Conservation (phyloP, 2,888 invertebrate species). For the Pandemis heparana region DNA sequence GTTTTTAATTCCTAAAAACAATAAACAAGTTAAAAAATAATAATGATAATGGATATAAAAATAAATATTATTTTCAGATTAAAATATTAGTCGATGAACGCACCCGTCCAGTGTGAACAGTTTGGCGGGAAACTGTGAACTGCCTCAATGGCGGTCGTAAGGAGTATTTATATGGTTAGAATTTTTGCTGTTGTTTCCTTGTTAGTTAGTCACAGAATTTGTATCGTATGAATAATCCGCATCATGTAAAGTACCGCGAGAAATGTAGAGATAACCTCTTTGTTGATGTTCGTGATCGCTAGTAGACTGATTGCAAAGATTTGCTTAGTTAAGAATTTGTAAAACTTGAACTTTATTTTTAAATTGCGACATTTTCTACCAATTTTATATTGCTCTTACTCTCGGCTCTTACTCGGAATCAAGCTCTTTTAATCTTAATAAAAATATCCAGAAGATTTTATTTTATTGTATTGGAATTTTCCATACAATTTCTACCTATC, state of each 20-base stretch:
- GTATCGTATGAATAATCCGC: constrained; percentile 25
- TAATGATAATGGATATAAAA: no score
- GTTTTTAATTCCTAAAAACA: constrained; percentile 16
- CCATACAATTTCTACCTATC: no score
- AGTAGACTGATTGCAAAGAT: neutral
- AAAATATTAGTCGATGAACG: constrained; percentile 35
- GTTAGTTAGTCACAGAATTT: constrained; percentile 29
- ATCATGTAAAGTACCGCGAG: constrained; percentile 33
- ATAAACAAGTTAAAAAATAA: neutral
- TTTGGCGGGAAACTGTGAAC: constrained; percentile 38
- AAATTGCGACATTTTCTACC: no score
- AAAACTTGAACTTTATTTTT: no score
- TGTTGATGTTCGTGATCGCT: constrained; percentile 9
- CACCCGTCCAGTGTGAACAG: constrained; percentile 41
- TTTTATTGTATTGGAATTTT: no score
- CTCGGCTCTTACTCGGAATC: no score
- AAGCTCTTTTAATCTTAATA: no score
- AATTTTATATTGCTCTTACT: no score
- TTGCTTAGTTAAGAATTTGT: neutral
- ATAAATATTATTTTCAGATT: neutral
- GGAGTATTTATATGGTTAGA: constrained; percentile 31
- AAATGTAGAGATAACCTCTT: constrained; percentile 2
- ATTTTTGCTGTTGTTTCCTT: constrained; percentile 37
- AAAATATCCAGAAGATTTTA: no score
- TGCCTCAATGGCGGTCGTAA: constrained; percentile 26